Conservation (phyloP, 2,797 vertebrate species). For the Spizella passerina region DNA sequence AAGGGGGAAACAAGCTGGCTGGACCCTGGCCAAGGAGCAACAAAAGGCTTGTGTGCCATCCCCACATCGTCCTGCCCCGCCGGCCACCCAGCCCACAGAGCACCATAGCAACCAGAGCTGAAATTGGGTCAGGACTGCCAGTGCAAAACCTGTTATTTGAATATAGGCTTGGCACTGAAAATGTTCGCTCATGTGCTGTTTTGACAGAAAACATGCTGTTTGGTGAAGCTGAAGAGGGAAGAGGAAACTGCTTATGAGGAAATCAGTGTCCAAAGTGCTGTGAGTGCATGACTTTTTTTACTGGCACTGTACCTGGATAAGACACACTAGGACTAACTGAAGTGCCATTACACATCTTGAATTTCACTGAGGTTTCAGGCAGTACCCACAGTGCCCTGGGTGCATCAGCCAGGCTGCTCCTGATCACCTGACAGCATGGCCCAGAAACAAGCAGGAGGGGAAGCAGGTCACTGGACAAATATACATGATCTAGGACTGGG, state of each 20-base stretch:
- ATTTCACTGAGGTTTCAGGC: background rate
- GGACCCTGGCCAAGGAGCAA: conserved; percentile 20
- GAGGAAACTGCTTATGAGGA: background rate
- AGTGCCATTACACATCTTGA: accelerated
- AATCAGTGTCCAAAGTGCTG: background rate
- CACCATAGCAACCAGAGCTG: conserved; percentile 13
- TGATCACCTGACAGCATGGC: background rate
- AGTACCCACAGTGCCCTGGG: accelerated
- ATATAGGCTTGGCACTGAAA: background rate
- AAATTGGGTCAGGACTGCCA: conserved; percentile 6
- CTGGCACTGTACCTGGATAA: background rate
- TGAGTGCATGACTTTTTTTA: background rate
- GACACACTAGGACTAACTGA: background rate
- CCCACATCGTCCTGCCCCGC: accelerated
- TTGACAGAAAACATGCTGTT: background rate
- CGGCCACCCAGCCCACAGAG: accelerated
- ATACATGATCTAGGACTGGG: background rate
- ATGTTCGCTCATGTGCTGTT: background rate
- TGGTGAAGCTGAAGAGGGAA: background rate
- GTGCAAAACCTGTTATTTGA: background rate
- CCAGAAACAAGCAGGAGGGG: background rate
- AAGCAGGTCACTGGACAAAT: background rate
- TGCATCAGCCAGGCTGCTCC: background rate
- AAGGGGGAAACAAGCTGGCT: background rate
- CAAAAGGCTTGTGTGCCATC: conserved; percentile 21